Percentiles rank a stretch among this genome's conserved stretches.
These are phyloP conservation scores for Adelges cooleyi DNA, from an alignment of 1,140 invertebrate species.

Conservation along the genomic window DNA sequence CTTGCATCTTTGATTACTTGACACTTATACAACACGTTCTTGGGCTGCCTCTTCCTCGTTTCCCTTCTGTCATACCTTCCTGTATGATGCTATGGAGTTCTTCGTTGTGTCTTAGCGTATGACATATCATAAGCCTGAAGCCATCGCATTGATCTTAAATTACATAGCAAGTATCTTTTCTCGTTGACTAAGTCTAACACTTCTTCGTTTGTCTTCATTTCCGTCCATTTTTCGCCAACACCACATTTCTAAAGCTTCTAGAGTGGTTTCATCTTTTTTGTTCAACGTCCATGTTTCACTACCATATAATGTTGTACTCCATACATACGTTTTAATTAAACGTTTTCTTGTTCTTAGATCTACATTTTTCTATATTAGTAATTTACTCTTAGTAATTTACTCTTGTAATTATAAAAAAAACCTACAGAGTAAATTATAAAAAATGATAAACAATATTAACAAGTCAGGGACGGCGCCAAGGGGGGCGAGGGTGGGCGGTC, in stretches of 20 bases:
- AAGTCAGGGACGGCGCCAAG: no score
- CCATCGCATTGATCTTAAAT: not conserved
- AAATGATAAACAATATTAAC: no score
- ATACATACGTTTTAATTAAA: not conserved
- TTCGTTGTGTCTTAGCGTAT: not conserved
- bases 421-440: no score
- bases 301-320: not conserved
- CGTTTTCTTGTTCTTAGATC: not conserved
- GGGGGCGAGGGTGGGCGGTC: no score
- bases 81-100: not conserved
- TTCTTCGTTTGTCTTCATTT: conserved; percentile 13
- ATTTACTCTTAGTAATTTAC: not conserved
- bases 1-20: not conserved
- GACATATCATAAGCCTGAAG: no score
- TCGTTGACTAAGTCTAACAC: not conserved
- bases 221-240: conserved; percentile 18
- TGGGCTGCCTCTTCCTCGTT: not conserved
- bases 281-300: not conserved
- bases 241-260: conserved; percentile 28
- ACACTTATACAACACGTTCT: not conserved
- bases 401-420: no score
- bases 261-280: conserved; percentile 1
- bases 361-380: not conserved
- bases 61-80: not conserved
- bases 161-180: conserved; percentile 6